Conservation (phyloP, 2,888 invertebrate genomes). For the Cotesia congregata region DNA sequence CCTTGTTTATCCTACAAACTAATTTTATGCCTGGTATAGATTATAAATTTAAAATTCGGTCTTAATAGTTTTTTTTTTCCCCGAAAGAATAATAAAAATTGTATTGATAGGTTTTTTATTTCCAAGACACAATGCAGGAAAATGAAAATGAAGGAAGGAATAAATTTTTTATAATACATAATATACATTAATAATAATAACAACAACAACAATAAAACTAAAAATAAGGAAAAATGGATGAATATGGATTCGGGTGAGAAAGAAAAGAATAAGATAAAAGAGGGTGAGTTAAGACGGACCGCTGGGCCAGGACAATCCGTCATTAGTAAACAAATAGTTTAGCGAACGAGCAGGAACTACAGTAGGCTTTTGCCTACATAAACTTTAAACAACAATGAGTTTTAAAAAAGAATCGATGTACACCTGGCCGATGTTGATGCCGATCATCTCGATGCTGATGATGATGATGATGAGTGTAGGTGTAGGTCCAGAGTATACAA, state of each 20-base stretch:
- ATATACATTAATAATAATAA: conserved; percentile 24
- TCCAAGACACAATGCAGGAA: neutral
- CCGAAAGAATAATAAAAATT: neutral
- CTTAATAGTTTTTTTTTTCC: neutral
- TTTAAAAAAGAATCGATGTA: neutral
- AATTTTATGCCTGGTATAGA: neutral
- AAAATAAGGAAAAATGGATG: conserved; percentile 32
- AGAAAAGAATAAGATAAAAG: conserved; percentile 37
- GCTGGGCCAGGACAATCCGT: conserved; percentile 60
- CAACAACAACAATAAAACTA: neutral
- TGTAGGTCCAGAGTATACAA: neutral
- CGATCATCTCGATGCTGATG: neutral
- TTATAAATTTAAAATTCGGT: neutral
- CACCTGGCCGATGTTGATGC: neutral
- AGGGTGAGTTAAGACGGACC: conserved; percentile 37
- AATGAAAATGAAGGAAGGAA: neutral
- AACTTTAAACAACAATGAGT: neutral
- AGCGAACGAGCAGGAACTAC: conserved; percentile 44
- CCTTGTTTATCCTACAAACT: neutral
- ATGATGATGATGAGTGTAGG: neutral
- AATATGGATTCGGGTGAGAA: conserved; percentile 17
- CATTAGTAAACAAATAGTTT: conserved; percentile 67
- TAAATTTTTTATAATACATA: conserved; percentile 12
- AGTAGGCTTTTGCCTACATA: conserved; percentile 16
- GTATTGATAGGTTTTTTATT: neutral